phyloP scores from a whole-genome alignment of 2,113 vertebrate genomes.

The Chionodraco myersi region DNA sequence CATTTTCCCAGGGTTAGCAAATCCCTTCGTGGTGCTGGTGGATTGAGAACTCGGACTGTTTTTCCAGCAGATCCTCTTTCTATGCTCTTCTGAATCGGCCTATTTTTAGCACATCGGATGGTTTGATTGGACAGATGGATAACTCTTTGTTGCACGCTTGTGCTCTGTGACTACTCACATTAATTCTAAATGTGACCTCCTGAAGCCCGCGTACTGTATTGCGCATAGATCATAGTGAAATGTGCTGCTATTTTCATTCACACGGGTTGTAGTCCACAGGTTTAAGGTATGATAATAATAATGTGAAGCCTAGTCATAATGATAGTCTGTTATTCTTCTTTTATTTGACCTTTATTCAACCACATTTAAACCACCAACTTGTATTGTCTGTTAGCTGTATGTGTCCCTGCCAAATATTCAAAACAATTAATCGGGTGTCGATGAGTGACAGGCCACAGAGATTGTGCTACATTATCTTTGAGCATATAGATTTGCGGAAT shows the following conservation, averaged over 20 bases:
- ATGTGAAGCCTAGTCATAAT: neutral
- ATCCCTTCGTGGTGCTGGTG: conserved; percentile 45
- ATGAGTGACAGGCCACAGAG: conserved; percentile 46
- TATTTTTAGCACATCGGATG: conserved; percentile 57
- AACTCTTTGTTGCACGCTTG: conserved; percentile 39
- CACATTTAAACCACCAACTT: too few species aligned
- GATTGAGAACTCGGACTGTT: conserved; percentile 59
- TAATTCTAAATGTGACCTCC: conserved; percentile 9
- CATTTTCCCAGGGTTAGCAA: conserved; percentile 46
- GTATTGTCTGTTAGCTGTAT: too few species aligned
- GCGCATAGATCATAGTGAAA: conserved; percentile 2
- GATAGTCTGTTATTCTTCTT: neutral
- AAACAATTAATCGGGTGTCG: neutral
- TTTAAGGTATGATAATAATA: neutral
- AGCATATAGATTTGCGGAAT: conserved; percentile 45
- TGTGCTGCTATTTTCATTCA: conserved; percentile 4
- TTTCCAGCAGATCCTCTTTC: conserved; percentile 61
- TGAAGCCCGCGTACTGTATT: neutral
- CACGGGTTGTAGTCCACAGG: neutral
- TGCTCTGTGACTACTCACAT: conserved; percentile 23
- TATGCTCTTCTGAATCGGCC: conserved; percentile 49
- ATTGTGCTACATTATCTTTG: conserved; percentile 20
- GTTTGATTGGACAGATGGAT: conserved; percentile 45
- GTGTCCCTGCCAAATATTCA: neutral
- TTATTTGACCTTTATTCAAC: neutral